Base-by-base conservation (phyloP, 2,113 vertebrate species). In the Collichthys lucidus region DNA sequence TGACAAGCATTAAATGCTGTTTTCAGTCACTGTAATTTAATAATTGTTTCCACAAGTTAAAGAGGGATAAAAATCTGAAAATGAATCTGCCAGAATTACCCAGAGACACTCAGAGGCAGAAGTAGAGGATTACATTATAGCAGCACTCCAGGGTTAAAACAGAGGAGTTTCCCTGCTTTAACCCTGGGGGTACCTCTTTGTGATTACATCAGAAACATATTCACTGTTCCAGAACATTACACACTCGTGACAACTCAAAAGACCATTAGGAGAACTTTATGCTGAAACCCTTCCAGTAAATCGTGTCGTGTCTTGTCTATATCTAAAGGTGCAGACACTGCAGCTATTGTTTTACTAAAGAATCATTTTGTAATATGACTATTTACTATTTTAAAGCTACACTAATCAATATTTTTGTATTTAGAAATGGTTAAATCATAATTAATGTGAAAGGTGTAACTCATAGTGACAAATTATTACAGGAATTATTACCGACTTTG, bases 181-280 rank as follows among this genome's bases (percentile, higher is more conserved):
- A 50, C 50, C 26, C 24, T 35, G 15, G 42, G 4, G 31, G 60
- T 9, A 19, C 52, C 64, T 70, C 53, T 26, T 14, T 67, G 2
- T 50, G 26, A 68, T 68, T 49, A 40, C 62, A 49, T 87, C 56
- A 84, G 20, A 44, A 20, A 52, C 12, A n/a, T n/a, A 12, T 46
- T 72, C 29, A 12, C 22, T 64, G 9, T 4, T n/a, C 55, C 22
- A 80, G 35, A 14, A 31, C 19, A 56, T 65, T 11, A 57, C 31
- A 80, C 17, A 16, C 49, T 49, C 9, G 35, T 20, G 24, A 35
- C 9, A 56, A 31, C 26, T n/a, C 52, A 55, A 55, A 29, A 11
- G 26, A 60, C 2, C 19, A 56, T 4, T 4, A 35, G 22, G 40
- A 61, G 8, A 22, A 63, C 11, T 17, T 69, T 2, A 17, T 24